A percentile compares a stretch with the other conserved stretches of the same genome.
Evolutionary conservation across 2,113 vertebrate genomes (phyloP).

Genomic region (Indri indri): DNA sequence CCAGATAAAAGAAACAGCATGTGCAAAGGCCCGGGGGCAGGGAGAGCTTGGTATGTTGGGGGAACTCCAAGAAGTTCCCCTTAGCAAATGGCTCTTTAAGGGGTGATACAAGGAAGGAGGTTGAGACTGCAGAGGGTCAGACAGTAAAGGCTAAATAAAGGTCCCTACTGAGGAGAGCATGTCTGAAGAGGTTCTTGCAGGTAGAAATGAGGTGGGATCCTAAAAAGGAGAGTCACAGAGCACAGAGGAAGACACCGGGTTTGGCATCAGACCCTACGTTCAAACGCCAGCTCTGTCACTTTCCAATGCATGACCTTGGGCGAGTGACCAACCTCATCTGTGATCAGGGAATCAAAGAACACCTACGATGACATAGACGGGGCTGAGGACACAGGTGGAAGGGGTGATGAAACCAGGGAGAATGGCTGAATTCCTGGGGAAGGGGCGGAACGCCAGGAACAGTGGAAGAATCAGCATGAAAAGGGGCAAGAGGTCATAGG

Average conservation of each 20-base stretch:
- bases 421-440: no score
- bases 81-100: not conserved
- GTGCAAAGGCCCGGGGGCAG: not conserved
- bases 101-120: not conserved
- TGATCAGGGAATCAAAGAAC: not conserved
- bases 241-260: not conserved
- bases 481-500: not conserved
- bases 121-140: not conserved
- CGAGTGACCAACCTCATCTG: not conserved
- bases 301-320: not conserved
- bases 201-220: no score
- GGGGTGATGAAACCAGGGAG: not conserved
- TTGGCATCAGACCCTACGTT: accelerated
- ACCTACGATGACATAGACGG: accelerated
- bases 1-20: not conserved
- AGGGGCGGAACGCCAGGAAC: not conserved
- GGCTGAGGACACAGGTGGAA: no score
- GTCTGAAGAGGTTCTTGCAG: not conserved
- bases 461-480: not conserved
- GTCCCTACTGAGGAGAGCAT: accelerated
- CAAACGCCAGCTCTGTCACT: accelerated
- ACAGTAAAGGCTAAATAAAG: accelerated
- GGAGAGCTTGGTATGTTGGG: not conserved
- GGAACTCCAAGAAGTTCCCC: not conserved
- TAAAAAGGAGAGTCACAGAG: not conserved